Evolutionary conservation across 64 coral and sea anemone genomes (phyloP).

Genomic region (Dendronephthya gigantea): DNA sequence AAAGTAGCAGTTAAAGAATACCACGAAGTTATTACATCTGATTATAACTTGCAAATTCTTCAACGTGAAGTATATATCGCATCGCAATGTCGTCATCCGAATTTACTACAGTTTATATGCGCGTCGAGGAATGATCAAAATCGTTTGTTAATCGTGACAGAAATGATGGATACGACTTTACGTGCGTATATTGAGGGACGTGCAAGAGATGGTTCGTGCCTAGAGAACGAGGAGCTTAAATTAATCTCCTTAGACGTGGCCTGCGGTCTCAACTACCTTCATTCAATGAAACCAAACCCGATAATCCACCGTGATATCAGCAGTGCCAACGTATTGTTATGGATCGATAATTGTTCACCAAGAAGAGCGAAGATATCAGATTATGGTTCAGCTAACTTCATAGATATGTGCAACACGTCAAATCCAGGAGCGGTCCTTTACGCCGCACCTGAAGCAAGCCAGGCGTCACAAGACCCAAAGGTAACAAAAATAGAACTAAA

Average conservation of each 20-base stretch:
- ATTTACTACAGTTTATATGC: conserved; percentile 60
- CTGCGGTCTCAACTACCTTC: not conserved
- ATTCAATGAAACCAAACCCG: not conserved
- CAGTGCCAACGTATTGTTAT: conserved; percentile 16
- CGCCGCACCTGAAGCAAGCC: not conserved
- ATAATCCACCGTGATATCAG: conserved; percentile 20
- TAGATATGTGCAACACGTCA: not conserved
- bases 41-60: conserved; percentile 21
- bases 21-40: conserved; percentile 23
- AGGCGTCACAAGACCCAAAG: not conserved
- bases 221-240: not conserved
- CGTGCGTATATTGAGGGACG: not conserved
- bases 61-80: conserved; percentile 51
- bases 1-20: conserved; percentile 42
- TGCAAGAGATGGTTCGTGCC: not conserved
- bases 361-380: conserved; percentile 1
- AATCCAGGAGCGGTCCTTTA: not conserved
- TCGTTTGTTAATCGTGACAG: conserved; percentile 29
- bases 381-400: not conserved
- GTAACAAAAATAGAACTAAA: too few species aligned
- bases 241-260: not conserved
- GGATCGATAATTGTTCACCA: too few species aligned
- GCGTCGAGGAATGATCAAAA: conserved; percentile 27
- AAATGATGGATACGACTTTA: conserved; percentile 43
- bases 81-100: conserved; percentile 46